These are phyloP conservation scores for Teleogryllus occipitalis DNA, from an alignment of 1,140 invertebrate species.

Conservation along the genomic window DNA sequence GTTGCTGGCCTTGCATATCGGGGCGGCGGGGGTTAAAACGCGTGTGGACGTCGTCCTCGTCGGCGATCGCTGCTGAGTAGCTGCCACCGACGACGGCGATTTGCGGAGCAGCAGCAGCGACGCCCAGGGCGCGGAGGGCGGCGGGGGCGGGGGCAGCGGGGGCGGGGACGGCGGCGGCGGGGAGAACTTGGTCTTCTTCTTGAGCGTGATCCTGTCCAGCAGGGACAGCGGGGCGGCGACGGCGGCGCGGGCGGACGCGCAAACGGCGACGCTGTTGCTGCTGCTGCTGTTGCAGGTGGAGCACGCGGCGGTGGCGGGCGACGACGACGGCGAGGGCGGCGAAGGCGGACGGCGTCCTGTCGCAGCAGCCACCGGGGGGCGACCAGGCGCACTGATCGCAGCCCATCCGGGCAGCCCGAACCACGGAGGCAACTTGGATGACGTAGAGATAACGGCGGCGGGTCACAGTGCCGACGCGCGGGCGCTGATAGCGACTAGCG, in stretches of 20 bases:
- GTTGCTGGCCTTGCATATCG: not conserved
- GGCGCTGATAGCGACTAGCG: no score
- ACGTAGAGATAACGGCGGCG: not conserved
- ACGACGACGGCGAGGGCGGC: not conserved
- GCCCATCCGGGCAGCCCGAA: constrained; percentile 17
- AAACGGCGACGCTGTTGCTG: not conserved
- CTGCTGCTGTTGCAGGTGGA: no score
- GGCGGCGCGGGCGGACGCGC: no score
- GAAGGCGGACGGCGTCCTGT: no score
- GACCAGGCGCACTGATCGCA: constrained; percentile 5
- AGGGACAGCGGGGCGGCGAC: not conserved
- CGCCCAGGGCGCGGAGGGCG: not conserved
- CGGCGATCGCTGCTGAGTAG: not conserved
- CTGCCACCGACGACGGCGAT: no score
- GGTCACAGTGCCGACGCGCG: no score
- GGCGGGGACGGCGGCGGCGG: constrained; percentile 13
- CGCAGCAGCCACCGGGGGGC: not conserved
- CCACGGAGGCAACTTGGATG: constrained; percentile 11
- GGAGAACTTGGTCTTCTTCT: constrained; percentile 14
- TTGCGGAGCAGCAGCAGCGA: not conserved
- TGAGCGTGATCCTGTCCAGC: not conserved
- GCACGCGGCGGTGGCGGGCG: not conserved
- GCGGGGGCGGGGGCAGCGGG: not conserved
- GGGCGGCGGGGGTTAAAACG: not conserved
- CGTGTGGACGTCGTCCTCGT: no score